A percentile compares a stretch with the other conserved stretches of the same genome.
Evolutionary conservation across 2,113 vertebrate genomes (phyloP).

Genomic region (Archocentrus centrarchus): DNA sequence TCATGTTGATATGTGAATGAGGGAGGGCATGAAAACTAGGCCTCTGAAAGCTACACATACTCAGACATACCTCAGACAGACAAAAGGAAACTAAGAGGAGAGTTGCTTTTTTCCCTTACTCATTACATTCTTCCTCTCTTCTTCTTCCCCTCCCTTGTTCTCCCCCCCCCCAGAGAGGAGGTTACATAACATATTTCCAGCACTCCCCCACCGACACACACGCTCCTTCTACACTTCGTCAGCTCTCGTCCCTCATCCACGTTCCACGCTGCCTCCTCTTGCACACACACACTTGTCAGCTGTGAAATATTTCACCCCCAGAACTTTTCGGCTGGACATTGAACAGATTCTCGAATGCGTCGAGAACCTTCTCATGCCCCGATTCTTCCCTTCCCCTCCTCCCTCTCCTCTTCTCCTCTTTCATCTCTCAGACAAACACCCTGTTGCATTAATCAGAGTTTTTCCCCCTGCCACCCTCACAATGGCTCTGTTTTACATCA

Average conservation of each 20-base stretch:
- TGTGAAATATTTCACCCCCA: slow-evolving; percentile 79
- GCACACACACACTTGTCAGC: slow-evolving; percentile 66
- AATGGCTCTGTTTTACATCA: slow-evolving; percentile 82
- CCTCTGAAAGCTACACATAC: slow-evolving; percentile 28
- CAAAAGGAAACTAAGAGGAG: slow-evolving; percentile 37
- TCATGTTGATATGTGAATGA: slow-evolving; percentile 23
- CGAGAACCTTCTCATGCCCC: slow-evolving; percentile 71
- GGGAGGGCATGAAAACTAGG: neutral
- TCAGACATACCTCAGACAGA: slow-evolving; percentile 27
- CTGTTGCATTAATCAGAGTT: slow-evolving; percentile 76
- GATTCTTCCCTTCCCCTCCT: slow-evolving; percentile 45
- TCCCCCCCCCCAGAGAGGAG: slow-evolving; percentile 61
- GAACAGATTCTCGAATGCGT: slow-evolving; percentile 65
- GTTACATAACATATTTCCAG: slow-evolving; percentile 81
- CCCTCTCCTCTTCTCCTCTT: slow-evolving; percentile 54
- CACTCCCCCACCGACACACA: slow-evolving; percentile 35
- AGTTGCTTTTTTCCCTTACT: slow-evolving; percentile 34
- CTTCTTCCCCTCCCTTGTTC: slow-evolving; percentile 33
- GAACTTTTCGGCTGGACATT: slow-evolving; percentile 69
- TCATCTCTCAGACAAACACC: slow-evolving; percentile 77
- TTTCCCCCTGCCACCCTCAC: slow-evolving; percentile 63
- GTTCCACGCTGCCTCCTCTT: slow-evolving; percentile 26
- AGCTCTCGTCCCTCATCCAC: slow-evolving; percentile 45
- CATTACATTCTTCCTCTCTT: slow-evolving; percentile 45
- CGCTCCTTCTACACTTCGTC: slow-evolving; percentile 65